Evolutionary conservation across 2,797 vertebrate species (phyloP), one percentile per base, ranked within the genome.

Genomic region (Platalea minor): DNA sequence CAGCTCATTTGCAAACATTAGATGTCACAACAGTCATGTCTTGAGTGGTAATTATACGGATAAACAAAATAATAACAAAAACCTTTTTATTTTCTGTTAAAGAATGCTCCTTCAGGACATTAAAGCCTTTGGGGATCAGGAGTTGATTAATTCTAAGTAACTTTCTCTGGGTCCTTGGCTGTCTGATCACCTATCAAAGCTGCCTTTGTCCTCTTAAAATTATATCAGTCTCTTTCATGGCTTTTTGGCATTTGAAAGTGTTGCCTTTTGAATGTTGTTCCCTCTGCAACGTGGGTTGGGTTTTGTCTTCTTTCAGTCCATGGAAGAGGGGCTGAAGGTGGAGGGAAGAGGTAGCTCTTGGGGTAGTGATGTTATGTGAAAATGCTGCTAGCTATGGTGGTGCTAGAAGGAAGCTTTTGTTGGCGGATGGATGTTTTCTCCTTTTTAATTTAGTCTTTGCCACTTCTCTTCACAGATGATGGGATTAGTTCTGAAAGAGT

Each of bases 401-500:
- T 92, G 69, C 75, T 89, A 28, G 56, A 91, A 82, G 63, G 92
- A 90, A 74, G 67, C 56, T 94, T 70, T 72, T 68, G 51, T 59
- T 68, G 15, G 31, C 0, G 1, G 61, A 39, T 43, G 63, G 73
- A 35, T 79, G 41, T 77, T 76, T 85, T 77, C 79, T 83, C 31
- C 24, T 74, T 91, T 89, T 89, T 97, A 54, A 94, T 73, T 88
- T 56, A 20, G 2, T 57, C 48, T 95, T 64, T 94, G 85, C 73
- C 65, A 35, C 64, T 41, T 96, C 72, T 96, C 93, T 96, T 95
- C 88, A 65, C 98, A 99, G 99, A 99, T 96, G 99, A 99, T 69
- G 99, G 99, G 35, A 98, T 99, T 97, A 99, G 99, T 96, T 98
- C 99, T 3, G 99, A 99, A 84, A 97, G 99, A 96, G 98, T 99